phyloP scores from a whole-genome alignment of 2,797 vertebrate species.

The Microctenopoma lineatum region DNA sequence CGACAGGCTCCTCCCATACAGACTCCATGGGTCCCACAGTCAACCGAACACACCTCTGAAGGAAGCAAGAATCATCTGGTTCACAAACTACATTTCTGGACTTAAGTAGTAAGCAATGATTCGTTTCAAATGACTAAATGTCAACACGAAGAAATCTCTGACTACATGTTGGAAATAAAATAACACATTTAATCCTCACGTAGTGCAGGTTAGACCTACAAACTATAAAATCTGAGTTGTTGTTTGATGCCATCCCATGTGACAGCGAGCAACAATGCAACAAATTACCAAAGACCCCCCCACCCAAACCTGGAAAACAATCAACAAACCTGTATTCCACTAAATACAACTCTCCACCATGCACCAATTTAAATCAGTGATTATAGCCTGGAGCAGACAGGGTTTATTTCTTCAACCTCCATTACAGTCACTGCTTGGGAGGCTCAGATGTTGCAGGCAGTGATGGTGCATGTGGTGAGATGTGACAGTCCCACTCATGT shows the following conservation, averaged over 20 bases:
- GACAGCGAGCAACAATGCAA: conserved; percentile 2
- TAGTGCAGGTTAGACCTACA: not conserved
- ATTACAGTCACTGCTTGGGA: conserved; percentile 46
- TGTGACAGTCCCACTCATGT: conserved; percentile 59
- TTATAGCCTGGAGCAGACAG: conserved; percentile 27
- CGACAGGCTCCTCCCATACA: conserved; percentile 97
- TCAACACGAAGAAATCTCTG: not conserved
- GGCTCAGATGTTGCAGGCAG: conserved; percentile 50
- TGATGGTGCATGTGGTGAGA: conserved; percentile 59
- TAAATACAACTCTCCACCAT: conserved; percentile 28
- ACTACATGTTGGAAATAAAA: not conserved
- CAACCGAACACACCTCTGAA: conserved; percentile 97
- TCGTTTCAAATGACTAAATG: not conserved
- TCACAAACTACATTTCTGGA: conserved; percentile 8
- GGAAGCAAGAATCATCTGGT: conserved; percentile 4
- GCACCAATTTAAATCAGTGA: conserved; percentile 58
- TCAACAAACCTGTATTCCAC: conserved; percentile 33
- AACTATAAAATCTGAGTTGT: not conserved
- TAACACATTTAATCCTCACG: not conserved
- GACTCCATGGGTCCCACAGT: conserved; percentile 98
- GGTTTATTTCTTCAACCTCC: conserved; percentile 49
- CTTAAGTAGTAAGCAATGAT: too few relatives aligned
- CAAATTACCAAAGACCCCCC: conserved; percentile 18
- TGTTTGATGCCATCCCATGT: conserved; percentile 16
- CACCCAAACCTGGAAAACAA: conserved; percentile 23